Evolutionary conservation across 2,797 vertebrate species (phyloP).

Genomic region (Momotus momota): DNA sequence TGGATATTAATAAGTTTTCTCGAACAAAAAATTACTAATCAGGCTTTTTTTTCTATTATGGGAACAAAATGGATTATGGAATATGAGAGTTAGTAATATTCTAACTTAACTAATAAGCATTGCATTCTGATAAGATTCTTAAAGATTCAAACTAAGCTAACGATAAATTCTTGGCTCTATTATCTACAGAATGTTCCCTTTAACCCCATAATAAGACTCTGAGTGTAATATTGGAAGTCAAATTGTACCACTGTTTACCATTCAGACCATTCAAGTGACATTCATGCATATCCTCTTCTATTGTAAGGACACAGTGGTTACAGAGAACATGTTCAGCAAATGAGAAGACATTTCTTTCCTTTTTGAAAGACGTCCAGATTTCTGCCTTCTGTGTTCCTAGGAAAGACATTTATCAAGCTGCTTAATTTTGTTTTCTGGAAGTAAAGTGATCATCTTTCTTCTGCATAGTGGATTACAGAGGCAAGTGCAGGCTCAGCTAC

Average conservation of each 20-base stretch:
- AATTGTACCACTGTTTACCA: neutral
- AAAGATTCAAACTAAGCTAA: neutral
- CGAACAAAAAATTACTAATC: neutral
- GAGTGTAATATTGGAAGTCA: neutral
- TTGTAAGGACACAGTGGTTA: neutral
- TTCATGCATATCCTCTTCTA: neutral
- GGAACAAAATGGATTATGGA: neutral
- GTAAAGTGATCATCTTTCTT: neutral
- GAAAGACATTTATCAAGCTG: neutral
- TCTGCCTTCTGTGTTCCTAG: neutral
- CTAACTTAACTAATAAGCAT: neutral
- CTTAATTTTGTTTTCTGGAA: neutral
- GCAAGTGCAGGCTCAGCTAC: neutral
- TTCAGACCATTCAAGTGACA: neutral
- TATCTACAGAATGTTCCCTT: neutral
- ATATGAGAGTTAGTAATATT: neutral
- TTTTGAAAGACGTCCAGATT: neutral
- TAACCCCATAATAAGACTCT: neutral
- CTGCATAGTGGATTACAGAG: neutral
- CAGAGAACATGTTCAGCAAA: neutral
- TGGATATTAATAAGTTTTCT: neutral
- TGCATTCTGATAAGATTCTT: neutral
- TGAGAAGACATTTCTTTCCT: neutral
- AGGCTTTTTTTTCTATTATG: neutral
- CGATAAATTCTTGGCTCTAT: neutral